Conservation (phyloP, 2,113 vertebrate species). For the Tragulus kanchil region DNA sequence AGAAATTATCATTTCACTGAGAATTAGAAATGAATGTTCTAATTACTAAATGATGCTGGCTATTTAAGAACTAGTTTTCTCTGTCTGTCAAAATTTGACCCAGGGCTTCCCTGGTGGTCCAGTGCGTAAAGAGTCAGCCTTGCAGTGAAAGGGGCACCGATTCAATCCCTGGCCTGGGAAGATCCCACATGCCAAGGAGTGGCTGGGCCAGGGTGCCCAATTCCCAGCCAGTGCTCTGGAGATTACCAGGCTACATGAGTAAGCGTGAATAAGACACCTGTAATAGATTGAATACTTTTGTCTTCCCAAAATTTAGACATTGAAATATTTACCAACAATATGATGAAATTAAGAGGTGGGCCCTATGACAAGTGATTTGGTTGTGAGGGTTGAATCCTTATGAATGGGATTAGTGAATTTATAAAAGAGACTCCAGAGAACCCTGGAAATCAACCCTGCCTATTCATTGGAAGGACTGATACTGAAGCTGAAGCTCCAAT, state of each 20-base stretch:
- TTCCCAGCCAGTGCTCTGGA: too few species aligned
- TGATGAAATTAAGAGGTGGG: not conserved
- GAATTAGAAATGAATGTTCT: conserved; percentile 57
- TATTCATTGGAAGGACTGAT: not conserved
- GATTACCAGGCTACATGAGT: too few species aligned
- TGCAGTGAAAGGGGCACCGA: too few species aligned
- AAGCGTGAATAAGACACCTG: not conserved
- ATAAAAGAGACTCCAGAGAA: not conserved
- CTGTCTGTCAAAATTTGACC: conserved; percentile 64
- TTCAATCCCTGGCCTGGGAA: too few species aligned
- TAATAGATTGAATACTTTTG: not conserved
- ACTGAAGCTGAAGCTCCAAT: not conserved
- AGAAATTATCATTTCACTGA: conserved; percentile 66
- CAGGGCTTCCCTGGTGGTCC: not conserved
- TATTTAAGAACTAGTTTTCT: conserved; percentile 79
- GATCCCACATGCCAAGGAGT: too few species aligned
- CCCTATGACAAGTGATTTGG: not conserved
- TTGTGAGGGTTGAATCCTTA: not conserved
- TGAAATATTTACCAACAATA: not conserved
- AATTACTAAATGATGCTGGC: conserved; percentile 64
- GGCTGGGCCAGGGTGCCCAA: too few species aligned
- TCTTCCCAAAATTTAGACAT: not conserved
- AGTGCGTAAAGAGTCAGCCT: too few species aligned
- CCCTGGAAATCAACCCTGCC: not conserved
- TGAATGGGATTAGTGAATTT: not conserved